Conservation (phyloP, 2,797 vertebrate genomes). For the Erpetoichthys calabaricus region DNA sequence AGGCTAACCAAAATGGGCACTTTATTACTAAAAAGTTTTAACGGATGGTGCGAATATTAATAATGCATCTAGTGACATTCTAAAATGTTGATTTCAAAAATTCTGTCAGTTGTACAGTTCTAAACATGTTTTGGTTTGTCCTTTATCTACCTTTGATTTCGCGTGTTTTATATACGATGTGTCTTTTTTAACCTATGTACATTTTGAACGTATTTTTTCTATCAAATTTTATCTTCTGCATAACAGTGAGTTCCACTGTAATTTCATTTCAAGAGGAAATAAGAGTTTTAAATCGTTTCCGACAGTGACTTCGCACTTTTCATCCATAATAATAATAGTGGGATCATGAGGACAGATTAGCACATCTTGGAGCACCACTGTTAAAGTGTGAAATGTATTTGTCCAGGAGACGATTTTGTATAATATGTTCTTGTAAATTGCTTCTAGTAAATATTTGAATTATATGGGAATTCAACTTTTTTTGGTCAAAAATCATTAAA, state of each 20-base stretch:
- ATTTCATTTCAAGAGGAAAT: no score
- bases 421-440: constrained; percentile 98
- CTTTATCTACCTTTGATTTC: constrained; percentile 23
- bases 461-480: constrained; percentile 84
- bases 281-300: no score
- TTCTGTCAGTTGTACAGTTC: no score
- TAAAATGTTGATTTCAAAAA: no score
- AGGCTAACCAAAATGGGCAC: no score
- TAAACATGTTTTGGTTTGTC: constrained; percentile 11
- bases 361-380: constrained; percentile 57
- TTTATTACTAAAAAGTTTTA: neutral
- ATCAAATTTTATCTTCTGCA: no score
- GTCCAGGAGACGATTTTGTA: constrained; percentile 95
- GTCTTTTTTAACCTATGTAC: no score
- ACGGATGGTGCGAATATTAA: neutral
- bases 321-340: no score
- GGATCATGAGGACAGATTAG: constrained; percentile 46
- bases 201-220: no score
- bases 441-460: constrained; percentile 96
- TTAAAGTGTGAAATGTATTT: constrained; percentile 79
- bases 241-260: no score
- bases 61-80: neutral
- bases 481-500: constrained; percentile 55
- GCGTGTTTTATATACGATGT: neutral
- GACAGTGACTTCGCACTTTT: no score